Conservation (phyloP, 2,888 invertebrate genomes). For the Epirrhoe tristata region DNA sequence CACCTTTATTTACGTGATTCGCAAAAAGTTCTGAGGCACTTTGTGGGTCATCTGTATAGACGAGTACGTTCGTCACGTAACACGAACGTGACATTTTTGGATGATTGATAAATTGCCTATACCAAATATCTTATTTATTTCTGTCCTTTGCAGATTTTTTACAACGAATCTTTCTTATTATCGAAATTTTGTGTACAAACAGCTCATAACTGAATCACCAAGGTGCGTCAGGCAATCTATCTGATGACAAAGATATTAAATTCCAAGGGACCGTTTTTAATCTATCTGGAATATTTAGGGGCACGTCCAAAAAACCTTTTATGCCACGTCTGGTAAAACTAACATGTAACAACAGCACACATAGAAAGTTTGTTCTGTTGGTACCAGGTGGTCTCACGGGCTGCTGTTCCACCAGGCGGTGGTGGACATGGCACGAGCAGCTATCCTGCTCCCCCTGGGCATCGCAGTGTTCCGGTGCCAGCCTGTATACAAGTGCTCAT, state of each 20-base stretch:
- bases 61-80: constrained; percentile 48
- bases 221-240: no score
- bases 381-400: constrained; percentile 92
- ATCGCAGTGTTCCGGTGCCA: constrained; percentile 93
- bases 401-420: constrained; percentile 93
- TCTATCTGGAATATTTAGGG: no score
- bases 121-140: constrained; percentile 45
- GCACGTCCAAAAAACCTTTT: no score
- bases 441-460: constrained; percentile 91
- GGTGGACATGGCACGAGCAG: constrained; percentile 93
- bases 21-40: constrained; percentile 30
- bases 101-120: constrained; percentile 63
- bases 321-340: no score
- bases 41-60: constrained; percentile 38
- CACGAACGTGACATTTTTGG: constrained; percentile 48
- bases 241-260: no score
- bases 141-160: not conserved
- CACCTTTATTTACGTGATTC: constrained; percentile 46
- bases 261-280: no score
- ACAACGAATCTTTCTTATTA: not conserved
- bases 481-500: constrained; percentile 93
- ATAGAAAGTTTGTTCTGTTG: no score
- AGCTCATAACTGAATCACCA: no score
- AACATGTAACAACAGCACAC: no score
- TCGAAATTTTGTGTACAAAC: not conserved